Evolutionary conservation across 2,797 vertebrate species (phyloP).

Genomic region (Ctenopoma multispine): DNA sequence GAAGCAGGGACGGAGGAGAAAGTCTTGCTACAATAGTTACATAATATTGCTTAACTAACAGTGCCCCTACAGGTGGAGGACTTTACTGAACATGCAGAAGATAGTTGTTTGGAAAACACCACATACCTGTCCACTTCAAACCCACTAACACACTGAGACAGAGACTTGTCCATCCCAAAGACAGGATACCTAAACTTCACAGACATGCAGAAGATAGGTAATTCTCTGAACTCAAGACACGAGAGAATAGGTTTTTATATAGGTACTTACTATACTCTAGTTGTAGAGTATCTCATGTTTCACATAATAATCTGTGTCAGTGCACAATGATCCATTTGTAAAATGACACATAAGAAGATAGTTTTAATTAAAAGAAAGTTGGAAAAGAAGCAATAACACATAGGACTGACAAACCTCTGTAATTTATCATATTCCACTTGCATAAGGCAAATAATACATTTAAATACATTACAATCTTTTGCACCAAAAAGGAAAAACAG

Average conservation of each 20-base stretch:
- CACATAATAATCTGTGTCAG: neutral
- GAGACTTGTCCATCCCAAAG: no score
- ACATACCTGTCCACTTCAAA: no score
- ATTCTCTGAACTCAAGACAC: neutral
- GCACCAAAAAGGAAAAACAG: neutral
- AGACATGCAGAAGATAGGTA: neutral
- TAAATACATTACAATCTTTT: neutral
- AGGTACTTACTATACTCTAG: no score
- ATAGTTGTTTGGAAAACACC: no score
- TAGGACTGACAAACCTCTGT: neutral
- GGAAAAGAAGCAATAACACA: neutral
- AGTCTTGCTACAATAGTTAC: slow-evolving; percentile 82
- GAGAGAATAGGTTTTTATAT: neutral
- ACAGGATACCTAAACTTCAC: no score
- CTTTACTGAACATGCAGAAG: neutral
- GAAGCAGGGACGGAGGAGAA: neutral
- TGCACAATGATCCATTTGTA: neutral
- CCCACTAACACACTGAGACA: no score
- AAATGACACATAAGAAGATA: neutral
- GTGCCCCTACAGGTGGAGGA: slow-evolving; percentile 31
- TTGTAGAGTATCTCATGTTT: no score
- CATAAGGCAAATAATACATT: neutral
- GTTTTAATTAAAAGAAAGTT: neutral
- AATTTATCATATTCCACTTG: neutral
- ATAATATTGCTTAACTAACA: slow-evolving; percentile 84